Percentiles rank a stretch among this genome's conserved stretches.
phyloP scores from a whole-genome alignment of 2,888 invertebrate genomes.

The Notodonta ziczac region DNA sequence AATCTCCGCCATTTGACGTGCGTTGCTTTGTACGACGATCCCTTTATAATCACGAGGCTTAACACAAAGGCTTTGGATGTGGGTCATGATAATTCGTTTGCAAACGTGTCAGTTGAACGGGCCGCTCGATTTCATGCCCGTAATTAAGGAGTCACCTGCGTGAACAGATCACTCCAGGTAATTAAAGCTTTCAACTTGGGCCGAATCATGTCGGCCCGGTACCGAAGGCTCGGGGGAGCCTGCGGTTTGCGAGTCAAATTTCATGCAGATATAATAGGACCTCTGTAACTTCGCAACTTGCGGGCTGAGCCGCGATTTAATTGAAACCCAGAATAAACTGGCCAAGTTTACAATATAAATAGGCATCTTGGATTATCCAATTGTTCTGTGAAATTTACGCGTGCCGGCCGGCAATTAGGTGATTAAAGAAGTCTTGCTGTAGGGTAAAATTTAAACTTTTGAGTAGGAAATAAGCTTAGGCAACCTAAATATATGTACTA shows the following conservation, averaged over 20 bases:
- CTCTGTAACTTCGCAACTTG: slow-evolving; percentile 73
- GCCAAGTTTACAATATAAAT: slow-evolving; percentile 54
- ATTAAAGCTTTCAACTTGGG: slow-evolving; percentile 81
- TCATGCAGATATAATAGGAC: slow-evolving; percentile 68
- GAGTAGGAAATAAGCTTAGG: too few relatives aligned
- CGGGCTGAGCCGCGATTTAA: slow-evolving; percentile 73
- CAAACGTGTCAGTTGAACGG: slow-evolving; percentile 79
- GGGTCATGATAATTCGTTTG: slow-evolving; percentile 76
- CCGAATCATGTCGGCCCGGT: slow-evolving; percentile 76
- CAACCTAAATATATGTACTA: too few relatives aligned
- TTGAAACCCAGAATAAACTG: slow-evolving; percentile 71
- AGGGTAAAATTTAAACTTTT: too few relatives aligned
- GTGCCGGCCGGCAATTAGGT: too few relatives aligned
- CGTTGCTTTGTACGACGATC: slow-evolving; percentile 35
- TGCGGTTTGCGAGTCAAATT: slow-evolving; percentile 80
- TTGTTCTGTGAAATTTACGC: slow-evolving; percentile 21
- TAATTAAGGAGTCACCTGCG: slow-evolving; percentile 84
- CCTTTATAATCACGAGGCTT: slow-evolving; percentile 39
- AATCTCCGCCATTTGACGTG: slow-evolving; percentile 33
- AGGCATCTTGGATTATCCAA: slow-evolving; percentile 45
- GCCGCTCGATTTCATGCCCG: slow-evolving; percentile 78
- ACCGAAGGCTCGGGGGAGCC: slow-evolving; percentile 54
- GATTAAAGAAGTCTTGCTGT: slow-evolving; percentile 4
- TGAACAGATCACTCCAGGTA: slow-evolving; percentile 80
- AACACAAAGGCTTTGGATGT: slow-evolving; percentile 50